Conservation (phyloP, 2,888 invertebrate genomes). For the Drosophila formosana region DNA sequence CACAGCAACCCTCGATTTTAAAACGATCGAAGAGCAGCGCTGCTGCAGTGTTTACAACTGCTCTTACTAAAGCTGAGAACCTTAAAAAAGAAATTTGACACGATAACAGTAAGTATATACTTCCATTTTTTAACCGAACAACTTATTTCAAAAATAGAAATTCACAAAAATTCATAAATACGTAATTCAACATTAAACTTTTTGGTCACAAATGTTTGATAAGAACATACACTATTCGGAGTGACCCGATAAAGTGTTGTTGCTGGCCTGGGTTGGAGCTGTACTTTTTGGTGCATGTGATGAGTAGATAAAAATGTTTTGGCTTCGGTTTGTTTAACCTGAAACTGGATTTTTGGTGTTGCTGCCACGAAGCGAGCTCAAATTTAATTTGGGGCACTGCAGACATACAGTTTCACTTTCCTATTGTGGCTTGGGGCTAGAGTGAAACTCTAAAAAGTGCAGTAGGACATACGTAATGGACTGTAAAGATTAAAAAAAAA, state of each 20-base stretch:
- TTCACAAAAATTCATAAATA: neutral
- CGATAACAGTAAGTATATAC: neutral
- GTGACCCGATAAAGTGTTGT: slow-evolving; percentile 47
- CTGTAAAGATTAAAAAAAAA: slow-evolving; percentile 28
- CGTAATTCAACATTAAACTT: neutral
- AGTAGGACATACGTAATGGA: slow-evolving; percentile 33
- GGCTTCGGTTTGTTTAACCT: slow-evolving; percentile 69
- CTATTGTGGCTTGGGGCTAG: slow-evolving; percentile 56
- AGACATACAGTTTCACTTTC: slow-evolving; percentile 66
- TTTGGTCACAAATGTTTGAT: neutral
- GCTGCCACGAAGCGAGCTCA: slow-evolving; percentile 32
- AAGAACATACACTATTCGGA: slow-evolving; percentile 54
- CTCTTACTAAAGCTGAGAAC: slow-evolving; percentile 29
- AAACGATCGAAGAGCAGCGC: slow-evolving; percentile 51
- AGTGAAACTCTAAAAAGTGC: slow-evolving; percentile 31
- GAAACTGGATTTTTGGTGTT: slow-evolving; percentile 69
- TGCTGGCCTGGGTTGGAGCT: slow-evolving; percentile 66
- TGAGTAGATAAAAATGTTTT: slow-evolving; percentile 68
- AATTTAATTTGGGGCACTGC: slow-evolving; percentile 60
- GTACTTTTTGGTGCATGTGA: slow-evolving; percentile 65
- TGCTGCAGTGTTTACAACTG: slow-evolving; percentile 28
- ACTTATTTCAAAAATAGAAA: neutral
- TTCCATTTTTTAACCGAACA: neutral
- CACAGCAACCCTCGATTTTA: slow-evolving; percentile 62
- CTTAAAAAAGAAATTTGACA: neutral